Base-by-base conservation (phyloP, 2,797 vertebrate genomes). In the Myotis planiceps region DNA sequence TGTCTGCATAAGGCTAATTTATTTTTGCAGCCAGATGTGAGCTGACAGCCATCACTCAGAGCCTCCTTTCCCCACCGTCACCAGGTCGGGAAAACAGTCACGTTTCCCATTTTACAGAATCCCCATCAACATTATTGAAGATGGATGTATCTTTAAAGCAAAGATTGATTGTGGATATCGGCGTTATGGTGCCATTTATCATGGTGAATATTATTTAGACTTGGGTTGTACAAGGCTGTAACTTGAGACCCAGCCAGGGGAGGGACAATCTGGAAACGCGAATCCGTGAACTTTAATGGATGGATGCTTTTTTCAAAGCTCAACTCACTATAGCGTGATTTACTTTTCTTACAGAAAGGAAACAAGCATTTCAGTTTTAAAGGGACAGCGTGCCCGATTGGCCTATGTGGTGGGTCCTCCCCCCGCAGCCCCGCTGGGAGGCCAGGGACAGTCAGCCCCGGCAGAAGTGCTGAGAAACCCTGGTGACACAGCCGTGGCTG, bases 121-220 rank as follows among this genome's bases (percentile, higher is more conserved):
- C 99, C 99, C 99, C 99, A 99, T 99, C 99, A 99, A 99, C 99
- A 99, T 99, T 99, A 99, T 99, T 99, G 99, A 99, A 99, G 99
- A 99, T 99, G 99, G 99, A 99, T 99, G 99, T 99, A 99, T 99
- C 99, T 99, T 99, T 99, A 99, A 99, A 99, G 99, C 99, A 98
- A 99, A 99, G 99, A 99, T 99, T 99, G 99, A 99, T 99, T 99
- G 99, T 99, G 99, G 99, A 99, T 99, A 99, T 99, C 99, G 98
- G 99, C 99, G 99, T 99, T 99, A 99, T 99, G 99, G 99, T 98
- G 99, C 99, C 99, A 99, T 99, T 99, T 99, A 99, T 99, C 99
- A 99, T 99, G 97, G 99, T 99, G 98, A 99, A 99, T 99, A 99
- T 99, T 99, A 99, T 99, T 99, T 99, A 99, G 99, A 99, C 99